Evolutionary conservation across 2,113 vertebrate species (phyloP), one percentile per base, ranked within the genome.

Genomic region (Micromys minutus): DNA sequence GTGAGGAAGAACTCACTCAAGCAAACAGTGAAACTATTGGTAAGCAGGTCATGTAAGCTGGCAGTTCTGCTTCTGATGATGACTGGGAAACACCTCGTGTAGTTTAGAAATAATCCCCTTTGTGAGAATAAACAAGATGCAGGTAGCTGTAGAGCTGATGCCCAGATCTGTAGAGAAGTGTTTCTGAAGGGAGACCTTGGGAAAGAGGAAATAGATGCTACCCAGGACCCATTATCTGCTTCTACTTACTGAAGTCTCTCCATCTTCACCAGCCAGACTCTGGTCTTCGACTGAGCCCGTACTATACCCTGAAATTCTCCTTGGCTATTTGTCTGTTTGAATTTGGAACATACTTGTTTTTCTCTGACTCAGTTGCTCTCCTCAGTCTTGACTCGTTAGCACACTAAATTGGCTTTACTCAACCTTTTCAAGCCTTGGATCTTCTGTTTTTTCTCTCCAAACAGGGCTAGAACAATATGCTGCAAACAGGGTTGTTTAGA

Each of bases 301-400:
- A 76, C 47, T 71, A 47, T 26, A 75, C 31, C 67, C 11, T 3
- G 0, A 13, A 61, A 29, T 29, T 91, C 7, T 81, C 55, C 11
- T 76, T 94, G 17, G 24, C 47, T 83, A 75, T 74, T 67, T 87
- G 17, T 67, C 63, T 91, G 52, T 85, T 67, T 79, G 29, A 26
- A 75, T 22, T 94, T 52, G 45, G 87, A 87, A 75, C 34, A 67
- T 47, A 79, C 88, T 21, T 93, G 69, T 26, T 95, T 92, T 95
- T 87, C 83, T 94, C 9, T 61, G 63, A 57, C 89, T 75, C 59
- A 45, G 39, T 63, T 89, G 16, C 31, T 87, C 8, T 89, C 69
- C 15, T 90, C 74, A 74, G 84, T 45, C 50, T 94, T 67, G 55
- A 63, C 84, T 84, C 65, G 26, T 89, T 94, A 83, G 59, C 34